phyloP scores from a whole-genome alignment of 2,797 vertebrate genomes.

The Holocentrus rufus region DNA sequence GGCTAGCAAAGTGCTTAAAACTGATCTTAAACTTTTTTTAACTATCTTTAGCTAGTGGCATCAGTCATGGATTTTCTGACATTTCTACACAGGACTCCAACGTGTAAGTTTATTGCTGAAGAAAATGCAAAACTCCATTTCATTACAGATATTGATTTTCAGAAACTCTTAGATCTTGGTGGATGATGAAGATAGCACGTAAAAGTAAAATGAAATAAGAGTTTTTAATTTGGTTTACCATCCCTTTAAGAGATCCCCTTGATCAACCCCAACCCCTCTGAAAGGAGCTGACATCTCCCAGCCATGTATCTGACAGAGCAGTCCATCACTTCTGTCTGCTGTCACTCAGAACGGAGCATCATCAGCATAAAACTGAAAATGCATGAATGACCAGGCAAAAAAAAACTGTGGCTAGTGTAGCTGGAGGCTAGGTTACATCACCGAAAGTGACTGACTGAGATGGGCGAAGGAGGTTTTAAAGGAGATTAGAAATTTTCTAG shows the following conservation, averaged over 20 bases:
- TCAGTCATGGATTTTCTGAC: no score
- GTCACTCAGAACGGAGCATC: constrained; percentile 77
- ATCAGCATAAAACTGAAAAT: constrained; percentile 75
- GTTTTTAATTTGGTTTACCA: no score
- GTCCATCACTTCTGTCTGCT: constrained; percentile 64
- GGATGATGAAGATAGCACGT: no score
- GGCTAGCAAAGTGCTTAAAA: no score
- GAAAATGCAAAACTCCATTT: no score
- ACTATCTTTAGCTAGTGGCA: no score
- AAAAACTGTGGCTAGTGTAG: constrained; percentile 67
- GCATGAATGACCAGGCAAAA: constrained; percentile 58
- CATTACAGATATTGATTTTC: no score
- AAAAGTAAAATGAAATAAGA: no score
- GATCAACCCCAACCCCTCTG: constrained; percentile 44
- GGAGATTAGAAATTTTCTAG: constrained; percentile 88
- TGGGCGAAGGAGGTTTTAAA: constrained; percentile 82
- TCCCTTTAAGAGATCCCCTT: constrained; percentile 23
- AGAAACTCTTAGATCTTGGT: no score
- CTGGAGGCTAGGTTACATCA: constrained; percentile 63
- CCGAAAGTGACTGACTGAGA: constrained; percentile 86
- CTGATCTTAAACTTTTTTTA: no score
- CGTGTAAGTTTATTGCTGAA: no score
- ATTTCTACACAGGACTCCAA: no score
- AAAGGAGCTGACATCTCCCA: constrained; percentile 54
- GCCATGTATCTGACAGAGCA: constrained; percentile 49